Conservation (phyloP, 2,113 vertebrate species). For the Xiphias gladius region DNA sequence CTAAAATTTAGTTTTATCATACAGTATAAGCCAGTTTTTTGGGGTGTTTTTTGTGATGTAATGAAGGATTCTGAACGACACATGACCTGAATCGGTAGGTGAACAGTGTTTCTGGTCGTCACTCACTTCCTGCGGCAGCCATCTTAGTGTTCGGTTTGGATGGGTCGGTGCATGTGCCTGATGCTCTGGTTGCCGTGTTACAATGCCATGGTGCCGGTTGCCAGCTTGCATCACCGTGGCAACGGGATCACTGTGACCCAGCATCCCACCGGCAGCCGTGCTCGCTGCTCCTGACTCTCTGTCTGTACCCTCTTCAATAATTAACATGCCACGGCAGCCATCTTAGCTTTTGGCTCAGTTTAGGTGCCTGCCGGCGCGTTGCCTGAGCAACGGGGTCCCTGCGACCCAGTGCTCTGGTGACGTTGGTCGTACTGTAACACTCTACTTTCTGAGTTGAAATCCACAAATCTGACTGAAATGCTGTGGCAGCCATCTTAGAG, state of each 20-base stretch:
- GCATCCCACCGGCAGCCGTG: conserved; percentile 50
- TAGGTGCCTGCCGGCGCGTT: conserved; percentile 69
- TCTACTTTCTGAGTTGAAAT: conserved; percentile 50
- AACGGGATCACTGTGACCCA: conserved; percentile 70
- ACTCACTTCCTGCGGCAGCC: conserved; percentile 53
- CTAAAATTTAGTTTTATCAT: too few species aligned
- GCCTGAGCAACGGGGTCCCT: conserved; percentile 54
- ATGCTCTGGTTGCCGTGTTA: conserved; percentile 44
- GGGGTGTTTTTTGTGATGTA: too few species aligned
- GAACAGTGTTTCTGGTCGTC: background rate
- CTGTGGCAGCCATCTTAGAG: conserved; percentile 57
- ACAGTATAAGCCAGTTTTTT: too few species aligned
- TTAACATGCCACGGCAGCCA: conserved; percentile 76
- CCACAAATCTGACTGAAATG: conserved; percentile 30
- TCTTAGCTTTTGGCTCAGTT: conserved; percentile 76
- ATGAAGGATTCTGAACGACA: too few species aligned
- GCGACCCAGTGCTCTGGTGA: conserved; percentile 35
- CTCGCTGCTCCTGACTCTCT: conserved; percentile 56
- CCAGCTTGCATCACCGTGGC: conserved; percentile 64
- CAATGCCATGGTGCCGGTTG: conserved; percentile 19
- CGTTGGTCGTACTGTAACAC: conserved; percentile 5
- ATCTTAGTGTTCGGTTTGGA: conserved; percentile 53
- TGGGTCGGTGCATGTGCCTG: background rate
- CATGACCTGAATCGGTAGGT: conserved; percentile 12
- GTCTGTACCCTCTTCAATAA: conserved; percentile 76